phyloP scores from a whole-genome alignment of 1,140 invertebrate species.

The Lepidurus apus region DNA sequence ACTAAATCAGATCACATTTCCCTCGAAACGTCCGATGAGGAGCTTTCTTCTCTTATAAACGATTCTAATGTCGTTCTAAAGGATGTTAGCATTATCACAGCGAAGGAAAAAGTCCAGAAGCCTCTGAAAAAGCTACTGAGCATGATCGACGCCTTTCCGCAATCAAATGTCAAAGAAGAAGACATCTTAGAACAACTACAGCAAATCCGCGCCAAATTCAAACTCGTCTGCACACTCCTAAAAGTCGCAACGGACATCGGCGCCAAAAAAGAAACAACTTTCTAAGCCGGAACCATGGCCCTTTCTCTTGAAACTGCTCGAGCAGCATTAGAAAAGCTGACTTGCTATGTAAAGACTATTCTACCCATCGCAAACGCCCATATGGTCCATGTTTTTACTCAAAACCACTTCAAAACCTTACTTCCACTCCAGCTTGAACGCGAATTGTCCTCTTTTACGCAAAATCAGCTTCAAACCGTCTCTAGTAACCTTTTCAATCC shows the following conservation, averaged over 20 bases:
- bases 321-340: slow-evolving; percentile 48
- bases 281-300: slow-evolving; percentile 20
- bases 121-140: slow-evolving; percentile 52
- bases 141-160: slow-evolving; percentile 59
- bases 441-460: slow-evolving; percentile 31
- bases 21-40: background rate
- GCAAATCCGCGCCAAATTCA: slow-evolving; percentile 59
- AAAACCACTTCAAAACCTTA: slow-evolving; percentile 58
- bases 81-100: background rate
- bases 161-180: slow-evolving; percentile 54
- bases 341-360: slow-evolving; percentile 54
- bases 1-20: background rate
- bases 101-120: slow-evolving; percentile 50
- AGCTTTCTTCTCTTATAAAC: background rate
- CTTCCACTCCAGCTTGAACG: slow-evolving; percentile 30
- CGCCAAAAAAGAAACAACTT: slow-evolving; percentile 23
- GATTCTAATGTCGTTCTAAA: background rate
- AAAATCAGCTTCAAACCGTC: background rate
- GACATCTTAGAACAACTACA: slow-evolving; percentile 58
- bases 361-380: slow-evolving; percentile 65
- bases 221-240: slow-evolving; percentile 58
- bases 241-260: slow-evolving; percentile 48
- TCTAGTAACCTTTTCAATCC: slow-evolving; percentile 25
- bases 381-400: slow-evolving; percentile 71
- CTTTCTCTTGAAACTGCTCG: slow-evolving; percentile 41